A percentile compares a stretch with the other conserved stretches of the same genome.
phyloP scores from a whole-genome alignment of 2,888 invertebrate species.

The Lagria hirta region DNA sequence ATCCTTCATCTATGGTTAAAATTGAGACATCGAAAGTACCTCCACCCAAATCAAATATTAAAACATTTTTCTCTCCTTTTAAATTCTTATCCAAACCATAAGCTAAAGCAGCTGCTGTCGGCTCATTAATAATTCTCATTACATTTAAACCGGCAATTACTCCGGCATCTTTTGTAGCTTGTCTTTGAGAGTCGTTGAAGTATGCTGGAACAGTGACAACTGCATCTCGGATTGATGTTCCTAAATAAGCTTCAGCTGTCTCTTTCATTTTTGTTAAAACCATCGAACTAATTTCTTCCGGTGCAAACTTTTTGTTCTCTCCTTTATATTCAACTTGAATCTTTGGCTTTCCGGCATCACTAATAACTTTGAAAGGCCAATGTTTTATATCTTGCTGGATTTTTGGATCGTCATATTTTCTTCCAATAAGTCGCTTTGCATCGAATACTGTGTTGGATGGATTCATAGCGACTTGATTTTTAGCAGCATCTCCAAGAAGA shows the following conservation, averaged over 20 bases:
- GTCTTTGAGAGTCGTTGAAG: constrained; percentile 51
- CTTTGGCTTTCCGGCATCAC: constrained; percentile 66
- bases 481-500: constrained; percentile 70
- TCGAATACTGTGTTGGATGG: constrained; percentile 73
- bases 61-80: constrained; percentile 52
- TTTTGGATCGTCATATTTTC: constrained; percentile 72
- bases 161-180: constrained; percentile 66
- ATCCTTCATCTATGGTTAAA: constrained; percentile 64
- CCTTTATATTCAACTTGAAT: constrained; percentile 69
- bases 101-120: constrained; percentile 62
- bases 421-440: constrained; percentile 76
- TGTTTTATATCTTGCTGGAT: constrained; percentile 80
- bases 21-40: constrained; percentile 70
- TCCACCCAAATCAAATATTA: constrained; percentile 61
- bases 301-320: constrained; percentile 64
- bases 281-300: constrained; percentile 74
- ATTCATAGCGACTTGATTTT: constrained; percentile 73
- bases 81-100: constrained; percentile 58
- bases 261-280: constrained; percentile 55
- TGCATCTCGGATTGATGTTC: constrained; percentile 62
- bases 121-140: constrained; percentile 66
- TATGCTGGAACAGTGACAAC: constrained; percentile 41
- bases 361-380: constrained; percentile 79
- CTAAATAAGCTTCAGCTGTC: constrained; percentile 50
- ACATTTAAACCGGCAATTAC: constrained; percentile 69